Evolutionary conservation across 2,113 vertebrate genomes (phyloP).

Genomic region (Clarias batrachus): DNA sequence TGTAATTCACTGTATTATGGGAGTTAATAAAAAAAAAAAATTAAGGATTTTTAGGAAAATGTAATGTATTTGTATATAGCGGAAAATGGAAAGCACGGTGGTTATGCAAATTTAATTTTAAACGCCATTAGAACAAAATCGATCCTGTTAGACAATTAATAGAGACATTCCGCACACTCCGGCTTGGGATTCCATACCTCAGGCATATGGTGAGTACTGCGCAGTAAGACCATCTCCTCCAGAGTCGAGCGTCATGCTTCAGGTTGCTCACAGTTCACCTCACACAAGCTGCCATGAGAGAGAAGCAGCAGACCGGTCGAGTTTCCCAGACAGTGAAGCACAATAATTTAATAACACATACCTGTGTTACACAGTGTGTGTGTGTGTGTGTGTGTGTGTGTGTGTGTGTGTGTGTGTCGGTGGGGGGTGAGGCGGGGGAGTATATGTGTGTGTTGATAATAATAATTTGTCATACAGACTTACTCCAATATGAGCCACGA

Average conservation of each 20-base stretch:
- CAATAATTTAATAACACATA: slow-evolving; percentile 2
- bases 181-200: not conserved
- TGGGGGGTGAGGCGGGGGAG: too few species aligned
- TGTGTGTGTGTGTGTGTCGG: not conserved
- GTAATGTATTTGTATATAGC: not conserved
- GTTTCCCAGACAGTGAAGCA: not conserved
- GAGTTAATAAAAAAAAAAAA: too few species aligned
- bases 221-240: not conserved
- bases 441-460: not conserved
- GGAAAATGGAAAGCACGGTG: not conserved
- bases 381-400: not conserved
- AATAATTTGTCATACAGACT: not conserved
- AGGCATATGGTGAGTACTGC: not conserved
- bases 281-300: slow-evolving; percentile 28
- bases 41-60: not conserved
- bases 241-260: slow-evolving; percentile 34
- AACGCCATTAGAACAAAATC: not conserved
- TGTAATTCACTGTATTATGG: not conserved
- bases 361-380: not conserved
- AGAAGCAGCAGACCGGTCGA: slow-evolving; percentile 30
- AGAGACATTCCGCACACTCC: not conserved
- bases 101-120: not conserved
- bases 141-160: not conserved
- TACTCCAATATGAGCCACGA: not conserved
- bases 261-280: slow-evolving; percentile 63